phyloP scores from a whole-genome alignment of 1,140 invertebrate species.

The Cheumatopsyche charites region DNA sequence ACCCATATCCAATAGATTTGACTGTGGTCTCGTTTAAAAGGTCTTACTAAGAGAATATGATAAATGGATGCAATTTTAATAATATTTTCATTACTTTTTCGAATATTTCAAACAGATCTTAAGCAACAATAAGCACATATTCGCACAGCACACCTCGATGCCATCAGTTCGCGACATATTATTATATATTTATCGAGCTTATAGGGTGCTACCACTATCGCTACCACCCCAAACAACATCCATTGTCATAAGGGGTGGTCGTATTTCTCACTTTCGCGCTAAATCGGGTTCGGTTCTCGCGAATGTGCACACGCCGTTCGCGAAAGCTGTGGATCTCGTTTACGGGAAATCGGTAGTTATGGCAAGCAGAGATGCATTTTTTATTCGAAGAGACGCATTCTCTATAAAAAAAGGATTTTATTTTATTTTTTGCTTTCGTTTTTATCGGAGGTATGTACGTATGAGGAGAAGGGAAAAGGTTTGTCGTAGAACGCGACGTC shows the following conservation, averaged over 20 bases:
- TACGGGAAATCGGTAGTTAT: constrained; percentile 39
- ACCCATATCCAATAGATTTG: too few relatives aligned
- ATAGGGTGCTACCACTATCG: constrained; percentile 24
- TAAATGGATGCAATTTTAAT: too few relatives aligned
- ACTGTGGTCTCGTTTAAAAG: too few relatives aligned
- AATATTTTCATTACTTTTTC: too few relatives aligned
- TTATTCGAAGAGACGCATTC: constrained; percentile 13
- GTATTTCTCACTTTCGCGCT: constrained; percentile 49
- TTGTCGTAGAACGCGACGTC: too few relatives aligned
- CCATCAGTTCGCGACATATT: constrained; percentile 39
- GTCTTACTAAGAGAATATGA: too few relatives aligned
- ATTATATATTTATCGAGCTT: constrained; percentile 4
- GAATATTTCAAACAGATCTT: too few relatives aligned
- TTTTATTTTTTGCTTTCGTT: not conserved
- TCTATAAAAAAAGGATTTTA: not conserved
- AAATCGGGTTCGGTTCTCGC: constrained; percentile 43
- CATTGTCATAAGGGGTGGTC: constrained; percentile 47
- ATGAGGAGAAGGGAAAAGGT: too few relatives aligned
- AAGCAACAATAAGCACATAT: too few relatives aligned
- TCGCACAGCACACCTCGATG: too few relatives aligned
- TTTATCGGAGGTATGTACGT: too few relatives aligned
- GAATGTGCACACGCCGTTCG: not conserved
- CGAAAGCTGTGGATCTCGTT: constrained; percentile 33
- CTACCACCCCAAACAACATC: constrained; percentile 36
- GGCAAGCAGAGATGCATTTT: constrained; percentile 40